Base-by-base conservation (phyloP, 2,888 invertebrate genomes). In the Ennomos quercinarius region DNA sequence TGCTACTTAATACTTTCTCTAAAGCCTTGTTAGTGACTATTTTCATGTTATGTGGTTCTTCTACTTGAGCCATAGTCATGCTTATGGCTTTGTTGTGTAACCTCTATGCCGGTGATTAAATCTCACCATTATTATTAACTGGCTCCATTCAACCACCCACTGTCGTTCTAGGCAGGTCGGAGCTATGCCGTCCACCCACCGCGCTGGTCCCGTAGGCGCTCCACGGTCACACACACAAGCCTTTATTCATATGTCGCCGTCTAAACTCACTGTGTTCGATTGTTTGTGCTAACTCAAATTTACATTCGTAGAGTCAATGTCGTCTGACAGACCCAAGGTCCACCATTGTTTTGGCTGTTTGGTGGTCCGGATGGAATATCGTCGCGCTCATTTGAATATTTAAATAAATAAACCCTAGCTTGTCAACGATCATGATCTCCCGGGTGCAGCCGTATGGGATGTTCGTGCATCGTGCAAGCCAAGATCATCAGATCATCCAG, bases 61-160 rank as follows among this genome's bases (percentile, higher is more conserved):
- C 85, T 78, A 73, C 76, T 82, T 67, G 81, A 81, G 84, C 83
- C 83, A 85, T 79, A 74, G 80, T 77, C 90, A 91, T 89, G 91
- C 90, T 87, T 83, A 80, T 82, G 83, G 84, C 82, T 86, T 84
- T 85, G 84, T 91, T 90, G 89, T 86, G 89, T 89, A 91, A 91
- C 88, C 81, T 90, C 84, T 87, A 89, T 86, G 88, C 80, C 80
- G 89, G 91, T 91, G 91, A 92, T 92, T 91, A 91, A 87, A 91
- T 91, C 91, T 91, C 91, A 90, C 91, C 91, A 92, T 91, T 91
- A 91, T 91, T 91, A 91, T 91, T 89, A 89, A 91, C 89, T 89
- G 90, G 90, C 91, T 91, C 90, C 90, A 92, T 92, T 91, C 85
- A 89, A 86, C 90, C 91, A 92, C 91, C 91, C 91, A 92, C 91